These are phyloP conservation scores for Adelges cooleyi DNA, from an alignment of 1,140 invertebrate genomes.

Conservation along the genomic window DNA sequence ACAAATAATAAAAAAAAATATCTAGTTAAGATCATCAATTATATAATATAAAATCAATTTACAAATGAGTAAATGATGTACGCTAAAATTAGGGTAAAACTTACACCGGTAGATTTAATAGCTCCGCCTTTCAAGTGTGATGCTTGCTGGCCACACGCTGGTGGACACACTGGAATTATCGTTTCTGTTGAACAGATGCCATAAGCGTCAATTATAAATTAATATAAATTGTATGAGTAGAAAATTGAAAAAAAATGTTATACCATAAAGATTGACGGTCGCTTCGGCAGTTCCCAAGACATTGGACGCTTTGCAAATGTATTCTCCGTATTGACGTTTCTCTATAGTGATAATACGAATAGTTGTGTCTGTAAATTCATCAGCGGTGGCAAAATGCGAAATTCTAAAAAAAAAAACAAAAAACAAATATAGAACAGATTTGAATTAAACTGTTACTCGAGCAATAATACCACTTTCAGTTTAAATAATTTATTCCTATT, in stretches of 20 bases:
- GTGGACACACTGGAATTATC: slow-evolving; percentile 80
- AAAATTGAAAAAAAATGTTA: no score
- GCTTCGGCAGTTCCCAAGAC: slow-evolving; percentile 67
- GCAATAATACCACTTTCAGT: no score
- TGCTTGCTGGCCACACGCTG: slow-evolving; percentile 57
- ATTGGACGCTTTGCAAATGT: slow-evolving; percentile 75
- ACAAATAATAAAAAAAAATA: no score
- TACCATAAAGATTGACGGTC: slow-evolving; percentile 69
- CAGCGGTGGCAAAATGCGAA: slow-evolving; percentile 75
- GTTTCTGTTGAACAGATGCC: slow-evolving; percentile 54
- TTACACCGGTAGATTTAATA: background rate
- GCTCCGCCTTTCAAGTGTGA: background rate
- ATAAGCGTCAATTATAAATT: background rate
- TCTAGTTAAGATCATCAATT: no score
- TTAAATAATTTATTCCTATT: no score
- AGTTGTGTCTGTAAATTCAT: slow-evolving; percentile 81
- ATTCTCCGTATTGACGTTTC: slow-evolving; percentile 75
- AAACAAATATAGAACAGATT: no score
- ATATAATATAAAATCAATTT: no score
- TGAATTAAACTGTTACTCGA: no score
- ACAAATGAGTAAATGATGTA: slow-evolving; percentile 29
- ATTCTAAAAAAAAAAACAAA: slow-evolving; percentile 48
- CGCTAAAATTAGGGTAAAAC: background rate
- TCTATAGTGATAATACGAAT: slow-evolving; percentile 79
- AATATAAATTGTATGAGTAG: no score